Evolutionary conservation across 1,140 invertebrate species (phyloP).

Genomic region (Phortica variegata): DNA sequence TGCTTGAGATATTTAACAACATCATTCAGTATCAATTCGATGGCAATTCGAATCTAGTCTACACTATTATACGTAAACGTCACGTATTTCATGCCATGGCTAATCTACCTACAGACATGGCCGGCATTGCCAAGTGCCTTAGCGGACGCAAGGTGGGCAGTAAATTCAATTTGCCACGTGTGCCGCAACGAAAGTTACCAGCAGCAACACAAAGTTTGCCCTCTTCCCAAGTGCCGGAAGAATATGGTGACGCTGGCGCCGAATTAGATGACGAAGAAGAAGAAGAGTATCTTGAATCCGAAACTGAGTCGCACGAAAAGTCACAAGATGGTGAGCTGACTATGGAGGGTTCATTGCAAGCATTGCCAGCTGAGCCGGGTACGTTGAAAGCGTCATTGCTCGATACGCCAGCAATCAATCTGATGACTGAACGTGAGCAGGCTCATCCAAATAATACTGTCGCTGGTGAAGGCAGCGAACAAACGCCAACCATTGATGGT

Average conservation of each 20-base stretch:
- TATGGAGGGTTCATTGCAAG: constrained; percentile 81
- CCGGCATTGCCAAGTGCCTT: constrained; percentile 82
- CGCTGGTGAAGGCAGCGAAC: constrained; percentile 16
- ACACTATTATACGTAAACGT: constrained; percentile 97
- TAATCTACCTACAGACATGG: constrained; percentile 91
- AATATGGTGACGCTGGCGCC: constrained; percentile 19
- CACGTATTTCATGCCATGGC: constrained; percentile 96
- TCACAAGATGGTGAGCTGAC: constrained; percentile 59
- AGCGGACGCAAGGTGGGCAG: constrained; percentile 65
- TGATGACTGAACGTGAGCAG: constrained; percentile 93
- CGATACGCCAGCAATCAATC: constrained; percentile 75
- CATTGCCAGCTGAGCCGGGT: constrained; percentile 85
- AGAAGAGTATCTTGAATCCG: constrained; percentile 33
- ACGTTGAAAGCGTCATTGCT: constrained; percentile 87
- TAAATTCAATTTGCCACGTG: constrained; percentile 47
- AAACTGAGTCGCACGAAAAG: constrained; percentile 43
- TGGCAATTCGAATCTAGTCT: constrained; percentile 97
- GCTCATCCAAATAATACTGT: constrained; percentile 68
- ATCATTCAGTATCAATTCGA: constrained; percentile 99
- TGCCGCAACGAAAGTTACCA: constrained; percentile 29
- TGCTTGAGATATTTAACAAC: constrained; percentile 99
- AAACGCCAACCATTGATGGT: constrained; percentile 27
- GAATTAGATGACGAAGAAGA: constrained; percentile 15
- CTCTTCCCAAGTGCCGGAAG: constrained; percentile 32
- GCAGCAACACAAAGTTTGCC: constrained; percentile 29